Base-by-base conservation (phyloP, 2,113 vertebrate species). In the Nipponia nippon region DNA sequence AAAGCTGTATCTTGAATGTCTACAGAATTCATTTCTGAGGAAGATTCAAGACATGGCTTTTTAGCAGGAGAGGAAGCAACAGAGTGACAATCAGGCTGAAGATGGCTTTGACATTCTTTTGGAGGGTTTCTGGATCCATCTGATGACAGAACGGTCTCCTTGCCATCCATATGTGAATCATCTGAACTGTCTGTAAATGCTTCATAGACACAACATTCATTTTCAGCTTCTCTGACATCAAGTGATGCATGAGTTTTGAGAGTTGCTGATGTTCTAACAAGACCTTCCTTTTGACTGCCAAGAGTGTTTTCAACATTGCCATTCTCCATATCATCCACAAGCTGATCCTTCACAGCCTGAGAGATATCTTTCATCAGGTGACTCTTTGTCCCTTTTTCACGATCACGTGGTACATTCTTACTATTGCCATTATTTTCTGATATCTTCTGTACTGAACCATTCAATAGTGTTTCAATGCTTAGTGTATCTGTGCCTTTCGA, bases 271-370 rank as follows among this genome's bases (percentile, higher is more conserved):
- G 84, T 83, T 69, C 55, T 96, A 83, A 72, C 89, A 97, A 96
- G 49, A 98, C 98, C 52, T 97, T 97, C 94, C 97, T 98, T 90
- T 98, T 98, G 47, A 98, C 97, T 83, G 93, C 97, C 83, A 59
- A 97, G 95, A 84, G 94, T 93, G 94, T 95, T 99, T 89, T 99
- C 99, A 15, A 99, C 96, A 47, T 99, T 99, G 13, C 99, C 99
- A 55, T 99, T 99, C 96, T 99, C 99, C 98, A 99, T 97, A 83
- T 99, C 99, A 85, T 99, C 99, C 56, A 98, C 98, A 49, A 99
- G 98, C n/a, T 98, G 98, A 85, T 98, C 98, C 73, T 98, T 98
- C 89, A 92, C 95, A 97, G 98, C 15, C 97, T 98, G 55, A 62
- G 91, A 96, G 65, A 85, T 86, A 11, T 93, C 94, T 93, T 95